phyloP scores from a whole-genome alignment of 2,888 invertebrate genomes.

The Diploptera punctata region DNA sequence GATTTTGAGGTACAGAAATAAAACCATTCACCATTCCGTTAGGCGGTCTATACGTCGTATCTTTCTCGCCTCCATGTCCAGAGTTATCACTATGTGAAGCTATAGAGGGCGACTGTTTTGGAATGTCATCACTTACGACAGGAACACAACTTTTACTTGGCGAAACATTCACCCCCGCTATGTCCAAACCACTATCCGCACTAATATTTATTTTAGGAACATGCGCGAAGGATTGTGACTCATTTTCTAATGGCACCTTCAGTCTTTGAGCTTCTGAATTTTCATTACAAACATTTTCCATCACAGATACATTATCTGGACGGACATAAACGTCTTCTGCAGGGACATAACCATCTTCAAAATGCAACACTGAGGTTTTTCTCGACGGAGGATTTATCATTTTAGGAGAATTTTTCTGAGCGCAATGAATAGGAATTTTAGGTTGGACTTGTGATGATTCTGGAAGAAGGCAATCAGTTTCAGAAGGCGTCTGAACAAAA shows the following conservation, averaged over 20 bases:
- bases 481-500: background rate
- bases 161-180: background rate
- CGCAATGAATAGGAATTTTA: background rate
- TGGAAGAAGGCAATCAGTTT: slow-evolving; percentile 14
- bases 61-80: background rate
- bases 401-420: background rate
- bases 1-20: background rate
- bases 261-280: background rate
- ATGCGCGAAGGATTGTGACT: too few species aligned
- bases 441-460: background rate
- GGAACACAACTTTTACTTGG: background rate
- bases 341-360: slow-evolving; percentile 7
- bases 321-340: background rate
- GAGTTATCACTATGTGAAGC: background rate
- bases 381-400: background rate
- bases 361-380: background rate
- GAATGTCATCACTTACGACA: background rate
- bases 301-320: background rate
- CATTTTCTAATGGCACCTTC: background rate
- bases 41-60: background rate
- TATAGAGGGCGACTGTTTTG: background rate
- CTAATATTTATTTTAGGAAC: background rate
- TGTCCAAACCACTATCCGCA: background rate
- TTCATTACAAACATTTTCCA: too few species aligned
- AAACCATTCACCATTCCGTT: slow-evolving; percentile 23